Evolutionary conservation across 2,888 invertebrate species (phyloP).

Genomic region (Drosophila borealis): DNA sequence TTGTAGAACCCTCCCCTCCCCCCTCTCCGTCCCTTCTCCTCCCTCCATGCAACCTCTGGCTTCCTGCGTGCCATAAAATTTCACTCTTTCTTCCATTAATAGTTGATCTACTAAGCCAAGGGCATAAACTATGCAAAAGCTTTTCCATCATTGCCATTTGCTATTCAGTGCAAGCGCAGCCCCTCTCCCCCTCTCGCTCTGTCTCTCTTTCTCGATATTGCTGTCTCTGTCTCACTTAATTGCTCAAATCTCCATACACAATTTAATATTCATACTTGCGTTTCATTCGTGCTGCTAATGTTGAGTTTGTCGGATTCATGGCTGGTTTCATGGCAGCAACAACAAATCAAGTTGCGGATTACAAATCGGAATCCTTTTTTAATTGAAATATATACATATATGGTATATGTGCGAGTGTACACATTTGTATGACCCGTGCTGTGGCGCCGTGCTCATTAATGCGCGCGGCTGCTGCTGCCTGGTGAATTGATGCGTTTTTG

Average conservation of each 20-base stretch:
- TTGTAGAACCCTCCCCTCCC: slow-evolving; percentile 1
- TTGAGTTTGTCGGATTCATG: slow-evolving; percentile 50
- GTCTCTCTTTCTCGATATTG: slow-evolving; percentile 13
- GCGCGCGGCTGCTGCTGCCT: slow-evolving; percentile 25
- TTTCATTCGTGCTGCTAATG: slow-evolving; percentile 74
- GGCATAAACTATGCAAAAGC: slow-evolving; percentile 75
- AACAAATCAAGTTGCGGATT: slow-evolving; percentile 71
- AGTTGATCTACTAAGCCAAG: slow-evolving; percentile 75
- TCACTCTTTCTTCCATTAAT: slow-evolving; percentile 71
- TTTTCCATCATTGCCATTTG: slow-evolving; percentile 69
- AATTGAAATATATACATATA: slow-evolving; percentile 73
- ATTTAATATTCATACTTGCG: slow-evolving; percentile 80
- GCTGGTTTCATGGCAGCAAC: slow-evolving; percentile 17
- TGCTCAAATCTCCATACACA: slow-evolving; percentile 71
- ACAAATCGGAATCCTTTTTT: slow-evolving; percentile 78
- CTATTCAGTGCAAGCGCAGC: slow-evolving; percentile 39
- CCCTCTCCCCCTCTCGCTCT: not conserved
- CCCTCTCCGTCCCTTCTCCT: not conserved
- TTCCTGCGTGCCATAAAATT: slow-evolving; percentile 51
- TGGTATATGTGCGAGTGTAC: not conserved
- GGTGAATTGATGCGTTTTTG: slow-evolving; percentile 78
- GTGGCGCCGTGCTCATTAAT: slow-evolving; percentile 42
- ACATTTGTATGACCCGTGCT: slow-evolving; percentile 36
- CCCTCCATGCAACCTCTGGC: not conserved
- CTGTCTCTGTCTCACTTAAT: slow-evolving; percentile 53